Evolutionary conservation across 1,140 invertebrate genomes (phyloP), one percentile per base, ranked within the genome.

Genomic region (Bombus picipes): DNA sequence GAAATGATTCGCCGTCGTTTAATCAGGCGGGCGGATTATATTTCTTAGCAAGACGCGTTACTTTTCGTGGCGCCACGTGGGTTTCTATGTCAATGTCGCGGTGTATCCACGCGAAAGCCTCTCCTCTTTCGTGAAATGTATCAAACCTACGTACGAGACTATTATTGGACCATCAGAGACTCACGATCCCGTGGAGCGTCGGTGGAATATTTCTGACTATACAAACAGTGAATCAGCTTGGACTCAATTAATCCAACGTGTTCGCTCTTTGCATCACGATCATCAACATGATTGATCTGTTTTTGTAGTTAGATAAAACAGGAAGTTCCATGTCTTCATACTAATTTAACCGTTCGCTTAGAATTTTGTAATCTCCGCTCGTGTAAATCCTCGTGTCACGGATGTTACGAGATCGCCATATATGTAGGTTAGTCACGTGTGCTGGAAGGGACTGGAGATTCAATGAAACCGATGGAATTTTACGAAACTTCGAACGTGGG

Each of bases 71-170:
- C n/a, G 15, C 41, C n/a, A 73, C 59, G 81, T 76, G 71, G 57
- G 72, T 77, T 88, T 78, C 73, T 73, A 87, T 89, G 82, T 85
- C 88, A 89, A 89, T 89, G 87, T 82, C 70, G 65, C 18, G 28
- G n/a, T 8, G 32, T 28, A 18, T 59, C 25, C 74, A 28, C 39
- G 39, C 71, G 47, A 59, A 59, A 66, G 41, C 37, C 37, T 41
- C 70, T n/a, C 25, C 12, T 12, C 41, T 39, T 53, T 77, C 18
- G 13, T 79, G 34, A 81, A 77, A 80, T 81, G 53, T 75, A 81
- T 78, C 32, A 75, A 37, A 59, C 62, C 70, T 59, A 71, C 79
- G 37, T 37, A 18, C 32, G 18, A 13, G 39, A 41, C 39, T 73
- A 78, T 80, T 86, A 78, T 78, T 78, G 65, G 37, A n/a, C 0